These are phyloP conservation scores for Pipa parva DNA, from an alignment of 2,113 vertebrate species.

Conservation along the genomic window DNA sequence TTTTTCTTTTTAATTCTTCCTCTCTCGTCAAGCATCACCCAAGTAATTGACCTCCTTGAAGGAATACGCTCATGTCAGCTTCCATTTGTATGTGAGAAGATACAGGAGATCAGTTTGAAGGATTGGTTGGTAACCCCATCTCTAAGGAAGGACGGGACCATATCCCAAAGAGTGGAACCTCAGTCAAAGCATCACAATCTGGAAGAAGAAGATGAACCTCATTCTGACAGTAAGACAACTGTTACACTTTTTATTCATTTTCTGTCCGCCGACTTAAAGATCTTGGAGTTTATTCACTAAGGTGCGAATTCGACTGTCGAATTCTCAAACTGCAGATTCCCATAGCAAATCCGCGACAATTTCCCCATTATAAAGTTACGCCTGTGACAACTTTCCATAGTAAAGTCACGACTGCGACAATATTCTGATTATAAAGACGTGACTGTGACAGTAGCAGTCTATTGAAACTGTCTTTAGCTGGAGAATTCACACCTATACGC, in stretches of 20 bases:
- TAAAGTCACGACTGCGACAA: no score
- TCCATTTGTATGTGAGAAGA: conserved; percentile 74
- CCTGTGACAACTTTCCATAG: no score
- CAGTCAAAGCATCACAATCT: conserved; percentile 37
- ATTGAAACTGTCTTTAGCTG: no score
- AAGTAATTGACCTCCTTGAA: conserved; percentile 82
- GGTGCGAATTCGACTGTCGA: no score
- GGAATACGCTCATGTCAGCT: conserved; percentile 64
- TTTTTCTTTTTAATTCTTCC: no score
- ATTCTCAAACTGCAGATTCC: no score
- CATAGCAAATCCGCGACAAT: not conserved
- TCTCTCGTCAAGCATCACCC: conserved; percentile 78
- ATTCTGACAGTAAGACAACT: conserved; percentile 27
- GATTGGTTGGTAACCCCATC: conserved; percentile 78
- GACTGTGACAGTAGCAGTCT: no score
- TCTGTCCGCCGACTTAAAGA: no score
- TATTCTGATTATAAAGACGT: no score
- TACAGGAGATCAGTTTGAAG: conserved; percentile 72
- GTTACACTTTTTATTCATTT: not conserved
- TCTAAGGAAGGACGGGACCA: conserved; percentile 63
- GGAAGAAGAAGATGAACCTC: conserved; percentile 54
- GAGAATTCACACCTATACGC: no score
- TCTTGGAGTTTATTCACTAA: no score
- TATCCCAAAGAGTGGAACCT: conserved; percentile 53
- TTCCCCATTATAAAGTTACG: no score